These are phyloP conservation scores for Porphyrio hochstetteri DNA, from an alignment of 2,113 vertebrate species.

Conservation along the genomic window DNA sequence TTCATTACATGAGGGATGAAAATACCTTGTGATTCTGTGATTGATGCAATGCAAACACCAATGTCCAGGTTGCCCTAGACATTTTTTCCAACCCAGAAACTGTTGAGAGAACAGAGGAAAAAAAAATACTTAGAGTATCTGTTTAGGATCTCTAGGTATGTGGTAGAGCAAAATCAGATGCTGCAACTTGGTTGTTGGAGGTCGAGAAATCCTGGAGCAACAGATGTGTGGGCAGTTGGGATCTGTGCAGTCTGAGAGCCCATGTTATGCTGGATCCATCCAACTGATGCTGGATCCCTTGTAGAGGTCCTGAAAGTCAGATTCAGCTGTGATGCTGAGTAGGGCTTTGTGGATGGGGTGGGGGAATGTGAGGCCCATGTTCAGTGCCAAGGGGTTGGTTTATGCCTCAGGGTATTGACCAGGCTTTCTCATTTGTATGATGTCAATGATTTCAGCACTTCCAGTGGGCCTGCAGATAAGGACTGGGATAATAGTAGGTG, in stretches of 20 bases:
- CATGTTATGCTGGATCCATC: not conserved
- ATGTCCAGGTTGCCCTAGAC: not conserved
- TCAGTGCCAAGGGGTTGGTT: not conserved
- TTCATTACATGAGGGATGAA: not conserved
- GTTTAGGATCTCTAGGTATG: not conserved
- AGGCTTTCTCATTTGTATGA: not conserved
- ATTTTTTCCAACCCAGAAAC: not conserved
- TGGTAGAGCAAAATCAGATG: not conserved
- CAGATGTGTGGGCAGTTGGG: not conserved
- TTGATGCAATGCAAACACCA: not conserved
- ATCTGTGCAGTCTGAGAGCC: too few species aligned
- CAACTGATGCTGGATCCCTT: not conserved
- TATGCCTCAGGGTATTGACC: not conserved
- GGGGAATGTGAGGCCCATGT: accelerated
- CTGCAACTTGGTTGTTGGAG: not conserved
- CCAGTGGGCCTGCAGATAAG: not conserved
- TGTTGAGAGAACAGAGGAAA: not conserved
- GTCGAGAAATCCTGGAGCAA: not conserved
- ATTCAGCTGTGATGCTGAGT: not conserved
- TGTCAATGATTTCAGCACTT: not conserved
- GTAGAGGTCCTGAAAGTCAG: not conserved
- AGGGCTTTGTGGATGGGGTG: not conserved
- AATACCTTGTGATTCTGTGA: not conserved
- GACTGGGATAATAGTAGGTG: not conserved
- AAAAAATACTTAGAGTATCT: not conserved